Conservation (phyloP, 2,113 vertebrate species). For the Rhinogobius similis region DNA sequence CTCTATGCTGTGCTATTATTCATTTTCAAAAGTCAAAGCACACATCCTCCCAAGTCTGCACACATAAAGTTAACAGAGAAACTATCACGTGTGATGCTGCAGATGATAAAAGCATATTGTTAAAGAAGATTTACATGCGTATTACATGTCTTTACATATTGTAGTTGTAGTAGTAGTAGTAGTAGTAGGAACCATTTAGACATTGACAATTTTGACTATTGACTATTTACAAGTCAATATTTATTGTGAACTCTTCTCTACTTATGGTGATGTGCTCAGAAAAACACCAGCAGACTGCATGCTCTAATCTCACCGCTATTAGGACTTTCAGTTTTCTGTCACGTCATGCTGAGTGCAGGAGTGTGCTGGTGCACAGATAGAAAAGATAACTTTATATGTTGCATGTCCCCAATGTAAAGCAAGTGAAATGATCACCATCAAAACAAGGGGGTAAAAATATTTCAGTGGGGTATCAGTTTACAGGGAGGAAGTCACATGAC, state of each 20-base stretch:
- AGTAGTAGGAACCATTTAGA: too few relatives aligned
- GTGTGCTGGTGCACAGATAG: too few relatives aligned
- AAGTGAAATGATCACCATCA: constrained; percentile 8
- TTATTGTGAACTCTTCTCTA: neutral
- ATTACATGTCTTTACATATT: too few relatives aligned
- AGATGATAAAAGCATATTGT: too few relatives aligned
- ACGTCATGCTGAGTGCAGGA: constrained; percentile 1
- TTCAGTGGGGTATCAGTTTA: constrained; percentile 15
- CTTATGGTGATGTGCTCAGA: neutral
- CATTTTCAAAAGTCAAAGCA: constrained; percentile 36
- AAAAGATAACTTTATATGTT: constrained; percentile 4
- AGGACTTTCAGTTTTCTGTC: constrained; percentile 24
- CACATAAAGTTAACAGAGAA: constrained; percentile 36
- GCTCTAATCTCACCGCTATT: too few relatives aligned
- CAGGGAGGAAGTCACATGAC: constrained; percentile 30
- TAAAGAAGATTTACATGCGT: too few relatives aligned
- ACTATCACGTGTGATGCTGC: constrained; percentile 2
- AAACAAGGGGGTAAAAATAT: constrained; percentile 50
- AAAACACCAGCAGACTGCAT: too few relatives aligned
- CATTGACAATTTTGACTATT: too few relatives aligned
- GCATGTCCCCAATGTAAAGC: constrained; percentile 4
- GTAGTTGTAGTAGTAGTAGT: too few relatives aligned
- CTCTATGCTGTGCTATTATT: constrained; percentile 19
- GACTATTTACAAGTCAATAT: too few relatives aligned
- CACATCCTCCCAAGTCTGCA: constrained; percentile 45